phyloP scores from a whole-genome alignment of 2,797 vertebrate genomes.

The Allobates femoralis region DNA sequence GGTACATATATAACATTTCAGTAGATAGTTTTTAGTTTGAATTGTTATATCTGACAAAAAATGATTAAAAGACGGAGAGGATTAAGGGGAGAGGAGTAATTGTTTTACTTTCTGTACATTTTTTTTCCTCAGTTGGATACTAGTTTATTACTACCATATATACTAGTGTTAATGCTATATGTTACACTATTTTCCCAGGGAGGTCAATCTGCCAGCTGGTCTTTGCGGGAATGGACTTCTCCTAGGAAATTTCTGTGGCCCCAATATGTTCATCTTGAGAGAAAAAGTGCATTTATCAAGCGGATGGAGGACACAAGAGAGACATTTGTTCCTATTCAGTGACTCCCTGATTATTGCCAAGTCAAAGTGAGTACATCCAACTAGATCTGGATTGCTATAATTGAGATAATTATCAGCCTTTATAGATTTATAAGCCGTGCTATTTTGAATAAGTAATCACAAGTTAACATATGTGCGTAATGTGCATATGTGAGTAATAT shows the following conservation, averaged over 20 bases:
- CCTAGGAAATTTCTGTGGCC: conserved; percentile 69
- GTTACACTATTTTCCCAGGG: conserved; percentile 65
- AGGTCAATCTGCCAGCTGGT: conserved; percentile 66
- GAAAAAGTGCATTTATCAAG: conserved; percentile 82
- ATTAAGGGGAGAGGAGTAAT: too few relatives aligned
- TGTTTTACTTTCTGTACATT: background rate
- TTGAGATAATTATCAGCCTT: background rate
- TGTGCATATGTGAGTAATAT: too few relatives aligned
- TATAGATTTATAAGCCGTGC: background rate
- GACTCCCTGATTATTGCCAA: conserved; percentile 85
- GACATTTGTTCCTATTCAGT: conserved; percentile 85
- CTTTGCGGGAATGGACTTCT: conserved; percentile 69
- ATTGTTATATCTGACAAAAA: background rate
- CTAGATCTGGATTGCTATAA: background rate
- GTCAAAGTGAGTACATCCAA: conserved; percentile 79
- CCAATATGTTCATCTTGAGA: conserved; percentile 77
- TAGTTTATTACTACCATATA: background rate
- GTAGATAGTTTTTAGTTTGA: background rate
- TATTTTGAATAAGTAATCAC: background rate
- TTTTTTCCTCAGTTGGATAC: background rate
- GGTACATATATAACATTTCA: background rate
- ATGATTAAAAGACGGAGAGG: background rate
- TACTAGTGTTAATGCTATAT: background rate
- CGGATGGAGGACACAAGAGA: conserved; percentile 86
- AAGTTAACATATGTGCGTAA: background rate